Base-by-base conservation (phyloP, 2,113 vertebrate species). In the Carassius gibelio region DNA sequence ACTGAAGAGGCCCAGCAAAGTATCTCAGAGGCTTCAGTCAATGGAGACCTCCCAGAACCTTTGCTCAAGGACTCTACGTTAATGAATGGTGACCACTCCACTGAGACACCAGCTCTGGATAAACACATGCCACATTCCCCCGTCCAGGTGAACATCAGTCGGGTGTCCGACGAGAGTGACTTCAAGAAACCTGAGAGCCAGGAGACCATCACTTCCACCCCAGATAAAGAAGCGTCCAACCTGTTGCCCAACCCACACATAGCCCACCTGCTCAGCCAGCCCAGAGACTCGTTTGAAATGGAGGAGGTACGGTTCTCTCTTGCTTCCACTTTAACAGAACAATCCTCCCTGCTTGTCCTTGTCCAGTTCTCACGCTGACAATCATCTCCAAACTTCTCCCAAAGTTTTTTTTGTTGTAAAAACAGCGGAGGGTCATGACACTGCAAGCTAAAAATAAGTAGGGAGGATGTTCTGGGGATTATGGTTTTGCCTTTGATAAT, bases 281-380 rank as follows among this genome's bases (percentile, higher is more conserved):
- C 96, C 45, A 93, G 96, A 62, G 96, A 98, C 90, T 99, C 98
- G 26, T 99, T 99, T 23, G 98, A 99, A 90, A 97, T 99, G 94
- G 98, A 99, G 87, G 98, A 99, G 97, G 98, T 98, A 94, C 62
- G 13, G 15, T 57, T 45, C 17, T 15, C 14, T 42, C 26, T 42
- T 4, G 26, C 57, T 50, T 21, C 17, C 23, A 6, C 19, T 11
- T 57, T 66, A 7, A 23, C n/a, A 7, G 48, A 55, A 38, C 21
- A 48, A 61, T 69, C 21, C 79, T 38, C 11, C 50, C 57, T 71
- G 62, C 45, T 8, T 81, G 34, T 26, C 45, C 64, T 69, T 34
- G 45, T 69, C 62, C 38, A 30, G 34, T 85, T 88, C 81, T 77
- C 81, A 84, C 36, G 68, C 81, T 83, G 68, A 50, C 78, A 48